Evolutionary conservation across 2,888 invertebrate species (phyloP).

Genomic region (Brenthis hecate): DNA sequence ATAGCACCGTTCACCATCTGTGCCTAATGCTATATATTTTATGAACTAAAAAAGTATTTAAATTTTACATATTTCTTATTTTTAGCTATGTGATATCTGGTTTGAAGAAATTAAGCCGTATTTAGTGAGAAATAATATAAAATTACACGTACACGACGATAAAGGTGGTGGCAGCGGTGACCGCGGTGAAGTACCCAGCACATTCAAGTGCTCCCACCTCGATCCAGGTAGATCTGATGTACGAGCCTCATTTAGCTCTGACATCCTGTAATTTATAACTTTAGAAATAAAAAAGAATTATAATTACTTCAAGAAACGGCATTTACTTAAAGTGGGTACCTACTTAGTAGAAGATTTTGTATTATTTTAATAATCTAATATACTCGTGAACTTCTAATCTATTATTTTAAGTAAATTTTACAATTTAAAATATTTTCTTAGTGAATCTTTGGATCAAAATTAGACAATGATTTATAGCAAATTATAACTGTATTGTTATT

Average conservation of each 20-base stretch:
- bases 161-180: conserved; percentile 49
- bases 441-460: too few species aligned
- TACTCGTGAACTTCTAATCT: too few species aligned
- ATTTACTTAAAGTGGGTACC: too few species aligned
- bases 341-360: too few species aligned
- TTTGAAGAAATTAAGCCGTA: conserved; percentile 76
- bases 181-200: conserved; percentile 43
- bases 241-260: conserved; percentile 54
- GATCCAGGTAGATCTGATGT: conserved; percentile 76
- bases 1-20: not conserved
- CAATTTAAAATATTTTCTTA: too few species aligned
- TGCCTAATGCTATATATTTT: not conserved
- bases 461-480: too few species aligned
- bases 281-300: not conserved
- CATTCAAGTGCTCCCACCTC: conserved; percentile 59
- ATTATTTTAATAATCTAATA: too few species aligned
- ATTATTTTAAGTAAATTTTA: too few species aligned
- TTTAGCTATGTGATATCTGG: conserved; percentile 76
- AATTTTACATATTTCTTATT: conserved; percentile 30
- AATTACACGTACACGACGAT: conserved; percentile 62
- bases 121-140: conserved; percentile 69
- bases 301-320: too few species aligned
- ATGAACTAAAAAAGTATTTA: not conserved
- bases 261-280: conserved; percentile 24
- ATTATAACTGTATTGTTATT: too few species aligned